Evolutionary conservation across 2,113 vertebrate species (phyloP).

Genomic region (Saccopteryx bilineata): DNA sequence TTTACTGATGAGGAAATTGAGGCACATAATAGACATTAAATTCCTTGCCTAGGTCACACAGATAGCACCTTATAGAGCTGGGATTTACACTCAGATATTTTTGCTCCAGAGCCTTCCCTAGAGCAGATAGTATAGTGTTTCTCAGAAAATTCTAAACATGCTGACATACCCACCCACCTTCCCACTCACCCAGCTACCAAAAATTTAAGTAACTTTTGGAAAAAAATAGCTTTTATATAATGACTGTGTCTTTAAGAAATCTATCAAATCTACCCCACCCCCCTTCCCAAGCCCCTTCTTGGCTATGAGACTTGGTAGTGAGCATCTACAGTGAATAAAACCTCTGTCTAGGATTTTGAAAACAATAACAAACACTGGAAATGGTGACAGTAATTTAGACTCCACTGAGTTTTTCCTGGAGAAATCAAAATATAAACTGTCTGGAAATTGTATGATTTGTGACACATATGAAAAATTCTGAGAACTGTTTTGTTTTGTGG

Average conservation of each 20-base stretch:
- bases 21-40: not conserved
- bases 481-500: constrained; percentile 11
- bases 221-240: constrained; percentile 15
- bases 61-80: not conserved
- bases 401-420: constrained; percentile 30
- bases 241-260: constrained; percentile 43
- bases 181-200: not conserved
- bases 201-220: not conserved
- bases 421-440: not conserved
- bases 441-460: not conserved
- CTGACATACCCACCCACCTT: not conserved
- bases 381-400: constrained; percentile 35
- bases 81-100: not conserved
- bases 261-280: not conserved
- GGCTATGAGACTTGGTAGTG: not conserved
- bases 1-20: constrained; percentile 3
- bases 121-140: not conserved
- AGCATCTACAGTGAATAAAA: not conserved
- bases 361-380: constrained; percentile 29
- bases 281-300: not conserved
- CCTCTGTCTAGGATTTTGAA: constrained; percentile 19
- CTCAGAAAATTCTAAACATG: not conserved
- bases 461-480: not conserved
- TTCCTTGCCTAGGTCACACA: not conserved
- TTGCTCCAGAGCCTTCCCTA: not conserved